These are phyloP conservation scores for Nymphalis c-album DNA, from an alignment of 2,888 invertebrate genomes.

Conservation along the genomic window DNA sequence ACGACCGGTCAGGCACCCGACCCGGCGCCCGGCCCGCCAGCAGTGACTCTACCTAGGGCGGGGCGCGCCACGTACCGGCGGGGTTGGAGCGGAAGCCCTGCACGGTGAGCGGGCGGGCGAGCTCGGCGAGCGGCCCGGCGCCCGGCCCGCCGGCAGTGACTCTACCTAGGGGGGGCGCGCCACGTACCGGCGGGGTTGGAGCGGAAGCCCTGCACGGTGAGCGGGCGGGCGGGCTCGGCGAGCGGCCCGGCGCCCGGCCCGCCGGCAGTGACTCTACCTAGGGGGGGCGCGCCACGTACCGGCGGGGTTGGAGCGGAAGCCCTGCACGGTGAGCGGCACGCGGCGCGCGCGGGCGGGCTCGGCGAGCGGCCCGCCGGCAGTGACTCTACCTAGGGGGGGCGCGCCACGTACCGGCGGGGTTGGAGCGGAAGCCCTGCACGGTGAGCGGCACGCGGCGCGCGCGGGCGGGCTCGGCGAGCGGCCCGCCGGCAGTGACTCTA, in stretches of 20 bases:
- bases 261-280: no score
- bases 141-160: constrained; percentile 71
- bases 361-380: constrained; percentile 84
- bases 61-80: constrained; percentile 72
- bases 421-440: constrained; percentile 95
- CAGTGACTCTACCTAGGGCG: no score
- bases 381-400: no score
- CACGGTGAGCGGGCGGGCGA: constrained; percentile 91
- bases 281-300: constrained; percentile 66
- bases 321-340: constrained; percentile 94
- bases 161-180: no score
- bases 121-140: constrained; percentile 85
- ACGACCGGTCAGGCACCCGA: background rate
- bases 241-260: constrained; percentile 77
- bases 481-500: no score
- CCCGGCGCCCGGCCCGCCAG: background rate
- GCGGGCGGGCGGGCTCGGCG: constrained; percentile 89
- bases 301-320: constrained; percentile 93
- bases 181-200: constrained; percentile 89
- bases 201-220: constrained; percentile 94
- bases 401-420: constrained; percentile 84
- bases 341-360: constrained; percentile 88
- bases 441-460: constrained; percentile 91
- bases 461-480: constrained; percentile 88
- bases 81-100: constrained; percentile 96